Conservation (phyloP, 2,888 invertebrate genomes). For the Chrysina gloriosa region DNA sequence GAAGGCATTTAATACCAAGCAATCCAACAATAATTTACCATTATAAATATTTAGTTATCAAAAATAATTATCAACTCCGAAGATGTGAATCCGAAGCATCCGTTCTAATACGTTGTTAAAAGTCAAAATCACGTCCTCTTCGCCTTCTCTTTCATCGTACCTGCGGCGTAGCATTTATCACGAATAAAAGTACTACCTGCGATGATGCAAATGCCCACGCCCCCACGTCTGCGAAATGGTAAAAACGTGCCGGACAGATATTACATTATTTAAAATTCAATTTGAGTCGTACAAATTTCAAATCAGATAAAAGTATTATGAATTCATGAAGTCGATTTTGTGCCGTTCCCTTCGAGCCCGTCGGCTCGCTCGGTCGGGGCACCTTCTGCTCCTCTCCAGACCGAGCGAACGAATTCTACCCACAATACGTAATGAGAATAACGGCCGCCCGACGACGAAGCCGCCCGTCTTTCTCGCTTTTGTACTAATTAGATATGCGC, state of each 20-base stretch:
- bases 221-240: constrained; percentile 4
- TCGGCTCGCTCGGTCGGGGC: constrained; percentile 4
- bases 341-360: background rate
- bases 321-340: constrained; percentile 48
- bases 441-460: background rate
- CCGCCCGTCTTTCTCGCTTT: background rate
- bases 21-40: no score
- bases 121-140: no score
- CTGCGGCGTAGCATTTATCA: no score
- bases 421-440: constrained; percentile 19
- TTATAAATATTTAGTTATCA: no score
- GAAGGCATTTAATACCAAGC: no score
- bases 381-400: background rate
- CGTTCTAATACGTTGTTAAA: no score
- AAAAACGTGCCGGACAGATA: constrained; percentile 30
- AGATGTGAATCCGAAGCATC: no score
- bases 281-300: constrained; percentile 47
- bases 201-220: background rate
- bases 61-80: no score
- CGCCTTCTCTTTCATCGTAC: no score
- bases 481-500: constrained; percentile 23
- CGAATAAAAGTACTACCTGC: background rate
- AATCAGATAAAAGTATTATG: constrained; percentile 50
- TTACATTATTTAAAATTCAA: constrained; percentile 37
- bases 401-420: background rate